These are phyloP conservation scores for Phodopus roborovskii DNA, from an alignment of 2,113 vertebrate species.

Conservation along the genomic window DNA sequence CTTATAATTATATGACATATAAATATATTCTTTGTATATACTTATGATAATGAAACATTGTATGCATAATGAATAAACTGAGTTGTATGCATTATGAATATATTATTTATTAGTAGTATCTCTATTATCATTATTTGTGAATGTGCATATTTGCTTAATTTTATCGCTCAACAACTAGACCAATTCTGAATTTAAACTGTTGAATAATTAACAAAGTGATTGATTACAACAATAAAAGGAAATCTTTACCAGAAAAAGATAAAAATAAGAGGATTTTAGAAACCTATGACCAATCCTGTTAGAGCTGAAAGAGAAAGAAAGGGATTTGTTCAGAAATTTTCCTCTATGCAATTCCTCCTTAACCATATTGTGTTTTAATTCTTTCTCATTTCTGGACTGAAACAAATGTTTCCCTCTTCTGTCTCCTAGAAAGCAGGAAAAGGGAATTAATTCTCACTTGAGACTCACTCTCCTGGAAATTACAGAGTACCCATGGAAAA, in stretches of 20 bases:
- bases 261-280: not conserved
- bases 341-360: not conserved
- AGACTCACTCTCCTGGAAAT: not conserved
- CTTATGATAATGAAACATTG: not conserved
- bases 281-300: not conserved
- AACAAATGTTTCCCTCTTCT: not conserved
- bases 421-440: not conserved
- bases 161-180: not conserved
- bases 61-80: not conserved
- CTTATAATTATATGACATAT: not conserved
- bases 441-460: not conserved
- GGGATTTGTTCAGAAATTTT: not conserved
- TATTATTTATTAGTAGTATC: not conserved
- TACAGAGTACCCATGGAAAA: not conserved
- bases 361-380: not conserved
- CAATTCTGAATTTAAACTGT: not conserved
- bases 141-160: not conserved
- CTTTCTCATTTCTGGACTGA: not conserved
- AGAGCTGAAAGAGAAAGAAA: not conserved
- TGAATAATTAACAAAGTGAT: not conserved
- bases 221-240: not conserved
- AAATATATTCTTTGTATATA: not conserved
- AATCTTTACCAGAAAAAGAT: not conserved
- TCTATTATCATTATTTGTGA: not conserved
- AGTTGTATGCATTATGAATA: not conserved